These are phyloP conservation scores for Drymodes brunneopygia DNA, from an alignment of 2,113 vertebrate genomes.

Conservation along the genomic window DNA sequence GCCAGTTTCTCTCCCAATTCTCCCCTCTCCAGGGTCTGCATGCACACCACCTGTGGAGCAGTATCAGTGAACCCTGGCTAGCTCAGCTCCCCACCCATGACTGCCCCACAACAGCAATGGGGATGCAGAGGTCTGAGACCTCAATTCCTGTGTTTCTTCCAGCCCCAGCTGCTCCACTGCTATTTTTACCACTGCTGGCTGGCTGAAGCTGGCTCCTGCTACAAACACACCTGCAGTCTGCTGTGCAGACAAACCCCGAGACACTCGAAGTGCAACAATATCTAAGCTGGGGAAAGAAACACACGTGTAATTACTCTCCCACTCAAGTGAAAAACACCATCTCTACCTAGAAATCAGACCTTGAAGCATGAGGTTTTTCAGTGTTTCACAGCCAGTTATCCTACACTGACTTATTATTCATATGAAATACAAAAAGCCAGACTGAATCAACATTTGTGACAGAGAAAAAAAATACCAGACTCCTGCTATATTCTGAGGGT, in stretches of 20 bases:
- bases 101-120: background rate
- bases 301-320: constrained; percentile 9
- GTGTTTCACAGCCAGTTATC: background rate
- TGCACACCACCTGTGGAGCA: background rate
- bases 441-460: constrained; percentile 41
- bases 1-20: background rate
- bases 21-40: background rate
- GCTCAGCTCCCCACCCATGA: background rate
- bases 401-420: constrained; percentile 1
- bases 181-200: background rate
- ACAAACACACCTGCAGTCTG: constrained; percentile 4
- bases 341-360: constrained; percentile 8
- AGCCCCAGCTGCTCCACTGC: background rate
- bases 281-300: background rate
- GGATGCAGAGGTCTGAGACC: background rate
- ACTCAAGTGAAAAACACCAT: background rate
- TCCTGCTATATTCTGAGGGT: background rate
- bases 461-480: background rate
- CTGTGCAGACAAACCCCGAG: background rate
- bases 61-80: background rate
- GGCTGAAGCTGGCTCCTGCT: background rate
- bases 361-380: background rate
- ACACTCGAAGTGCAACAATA: background rate
- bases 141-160: background rate
- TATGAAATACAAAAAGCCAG: constrained; percentile 10